phyloP scores from a whole-genome alignment of 1,140 invertebrate genomes.

The Epicauta chinensis region DNA sequence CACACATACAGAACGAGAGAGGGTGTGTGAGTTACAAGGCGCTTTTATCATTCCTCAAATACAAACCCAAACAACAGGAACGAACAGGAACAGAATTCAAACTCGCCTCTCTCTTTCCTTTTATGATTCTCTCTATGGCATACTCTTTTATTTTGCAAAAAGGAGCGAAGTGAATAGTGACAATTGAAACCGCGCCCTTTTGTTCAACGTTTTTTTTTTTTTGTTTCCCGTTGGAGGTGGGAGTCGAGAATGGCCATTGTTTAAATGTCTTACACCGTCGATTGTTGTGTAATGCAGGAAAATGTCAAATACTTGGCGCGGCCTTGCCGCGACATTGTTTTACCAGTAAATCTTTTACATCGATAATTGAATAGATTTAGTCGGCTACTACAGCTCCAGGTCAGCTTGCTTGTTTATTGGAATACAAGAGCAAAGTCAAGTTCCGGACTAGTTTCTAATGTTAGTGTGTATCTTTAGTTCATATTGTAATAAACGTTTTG shows the following conservation, averaged over 20 bases:
- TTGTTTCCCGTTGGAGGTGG: slow-evolving; percentile 37
- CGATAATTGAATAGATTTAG: too few species aligned
- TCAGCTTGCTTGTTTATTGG: too few species aligned
- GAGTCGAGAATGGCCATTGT: slow-evolving; percentile 34
- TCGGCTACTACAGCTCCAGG: slow-evolving; percentile 1
- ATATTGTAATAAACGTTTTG: slow-evolving; percentile 23
- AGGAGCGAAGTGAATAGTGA: slow-evolving; percentile 34
- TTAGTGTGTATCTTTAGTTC: slow-evolving; percentile 6
- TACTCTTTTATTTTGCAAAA: slow-evolving; percentile 36
- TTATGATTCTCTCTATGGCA: slow-evolving; percentile 33
- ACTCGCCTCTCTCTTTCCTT: slow-evolving; percentile 1
- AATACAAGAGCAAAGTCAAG: background rate
- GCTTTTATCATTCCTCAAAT: slow-evolving; percentile 38
- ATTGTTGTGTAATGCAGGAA: slow-evolving; percentile 33
- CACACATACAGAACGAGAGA: too few species aligned
- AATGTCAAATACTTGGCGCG: slow-evolving; percentile 29
- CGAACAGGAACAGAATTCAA: background rate
- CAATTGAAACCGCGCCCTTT: slow-evolving; percentile 38
- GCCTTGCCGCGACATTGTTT: slow-evolving; percentile 4
- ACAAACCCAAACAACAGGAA: slow-evolving; percentile 13
- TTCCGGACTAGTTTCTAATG: background rate
- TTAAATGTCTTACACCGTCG: slow-evolving; percentile 36
- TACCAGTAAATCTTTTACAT: too few species aligned
- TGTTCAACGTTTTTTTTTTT: slow-evolving; percentile 35
- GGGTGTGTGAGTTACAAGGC: too few species aligned